Base-by-base conservation (phyloP, 2,797 vertebrate species). In the Enteromius paludinosus region DNA sequence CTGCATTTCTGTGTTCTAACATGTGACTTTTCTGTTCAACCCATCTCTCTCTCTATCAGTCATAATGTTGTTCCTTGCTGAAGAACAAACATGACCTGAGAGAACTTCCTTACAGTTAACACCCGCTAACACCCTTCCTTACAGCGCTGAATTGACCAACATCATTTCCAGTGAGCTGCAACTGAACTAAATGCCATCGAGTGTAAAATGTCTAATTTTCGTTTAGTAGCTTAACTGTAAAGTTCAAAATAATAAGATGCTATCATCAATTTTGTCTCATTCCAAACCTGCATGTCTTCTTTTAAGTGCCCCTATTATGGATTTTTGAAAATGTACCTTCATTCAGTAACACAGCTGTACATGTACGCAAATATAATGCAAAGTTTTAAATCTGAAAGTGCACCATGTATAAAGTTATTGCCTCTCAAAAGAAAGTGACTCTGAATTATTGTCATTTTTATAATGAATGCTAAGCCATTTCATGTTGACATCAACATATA, bases 11-110 rank as follows among this genome's bases (percentile, higher is more conserved):
- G 20, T 49, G 28, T 10, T 38, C 30, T 81, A 59, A 72, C 56
- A 49, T 54, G 33, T 85, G 45, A 78, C 68, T 35, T 77, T 77
- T 78, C 65, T 71, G 64, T 80, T 62, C 6, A 17, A 69, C 47
- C 47, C 6, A 0, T 62, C 77, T 59, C 54, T 12, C 54, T 12
- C 43, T 45, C 43, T 45, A 45, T 14, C 33, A 28, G 66, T 43
- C 8, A 2, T 30, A 70, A 65, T 70, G 23, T 71, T 49, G 45
- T 41, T 61, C 23, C 33, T 30, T 14, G 14, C 18, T 54, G 28
- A 52, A 73, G 78, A 61, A 45, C 72, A 77, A 62, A 18, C 1
- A 1, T 47, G 28, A 69, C 72, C 49, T 11, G 12, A 59, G 83
- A 33, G 23, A 70, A 33, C 52, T 30, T 66, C 1, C 43, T 28